These are phyloP conservation scores for Clavelina lepadiformis DNA, from an alignment of 23 tunicate species.

Conservation along the genomic window DNA sequence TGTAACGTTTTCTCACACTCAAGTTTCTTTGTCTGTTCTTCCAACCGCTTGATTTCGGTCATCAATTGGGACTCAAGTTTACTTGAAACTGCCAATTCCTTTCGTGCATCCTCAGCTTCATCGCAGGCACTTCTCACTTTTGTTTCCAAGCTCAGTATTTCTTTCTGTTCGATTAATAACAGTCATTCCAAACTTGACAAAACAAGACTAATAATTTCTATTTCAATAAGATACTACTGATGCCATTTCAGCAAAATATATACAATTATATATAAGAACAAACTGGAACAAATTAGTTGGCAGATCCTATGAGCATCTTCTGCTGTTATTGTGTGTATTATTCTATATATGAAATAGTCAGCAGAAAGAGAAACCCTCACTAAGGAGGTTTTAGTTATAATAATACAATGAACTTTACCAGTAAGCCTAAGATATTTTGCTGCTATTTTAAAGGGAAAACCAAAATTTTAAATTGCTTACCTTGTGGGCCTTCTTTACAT, in stretches of 20 bases:
- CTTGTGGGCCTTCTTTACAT: neutral
- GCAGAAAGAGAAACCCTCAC: neutral
- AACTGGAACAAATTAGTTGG: too few relatives aligned
- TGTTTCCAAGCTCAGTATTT: constrained; percentile 16
- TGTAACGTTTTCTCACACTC: constrained; percentile 1
- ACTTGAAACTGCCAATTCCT: constrained; percentile 20
- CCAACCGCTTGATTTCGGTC: constrained; percentile 41
- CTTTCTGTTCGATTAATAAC: constrained; percentile 7
- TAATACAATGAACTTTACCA: neutral
- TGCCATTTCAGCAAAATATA: neutral
- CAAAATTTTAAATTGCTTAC: too few relatives aligned
- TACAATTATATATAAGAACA: too few relatives aligned
- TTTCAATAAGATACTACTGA: too few relatives aligned
- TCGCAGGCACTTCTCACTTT: constrained; percentile 10
- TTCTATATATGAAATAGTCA: too few relatives aligned
- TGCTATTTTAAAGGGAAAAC: too few relatives aligned
- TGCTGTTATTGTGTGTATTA: too few relatives aligned
- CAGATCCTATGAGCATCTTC: too few relatives aligned
- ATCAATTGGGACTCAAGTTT: constrained; percentile 33
- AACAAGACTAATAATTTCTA: too few relatives aligned
- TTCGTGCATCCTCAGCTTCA: neutral
- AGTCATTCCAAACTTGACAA: neutral
- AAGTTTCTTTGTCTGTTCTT: constrained; percentile 1
- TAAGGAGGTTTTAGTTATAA: neutral
- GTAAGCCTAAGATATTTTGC: too few relatives aligned